Evolutionary conservation across 2,113 vertebrate genomes (phyloP).

Genomic region (Chionodraco myersi): DNA sequence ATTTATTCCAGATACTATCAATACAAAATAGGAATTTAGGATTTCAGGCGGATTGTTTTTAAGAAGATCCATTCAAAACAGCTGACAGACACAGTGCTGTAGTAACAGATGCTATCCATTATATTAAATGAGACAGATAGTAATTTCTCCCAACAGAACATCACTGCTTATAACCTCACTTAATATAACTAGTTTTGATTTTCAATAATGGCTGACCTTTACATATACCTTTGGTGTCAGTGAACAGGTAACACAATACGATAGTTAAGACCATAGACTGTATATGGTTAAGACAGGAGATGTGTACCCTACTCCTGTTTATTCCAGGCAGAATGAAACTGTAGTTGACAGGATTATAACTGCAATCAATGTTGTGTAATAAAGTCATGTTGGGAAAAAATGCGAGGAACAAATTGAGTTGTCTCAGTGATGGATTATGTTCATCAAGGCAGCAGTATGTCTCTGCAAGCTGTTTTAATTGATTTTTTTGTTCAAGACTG

Average conservation of each 20-base stretch:
- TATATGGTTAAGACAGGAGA: not conserved
- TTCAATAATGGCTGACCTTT: not conserved
- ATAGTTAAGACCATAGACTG: slow-evolving; percentile 1
- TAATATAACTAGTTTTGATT: slow-evolving; percentile 29
- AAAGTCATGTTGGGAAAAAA: slow-evolving; percentile 18
- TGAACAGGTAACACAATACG: not conserved
- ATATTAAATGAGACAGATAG: slow-evolving; percentile 27
- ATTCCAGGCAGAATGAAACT: slow-evolving; percentile 31
- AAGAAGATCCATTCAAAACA: slow-evolving; percentile 27
- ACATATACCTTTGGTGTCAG: slow-evolving; percentile 6
- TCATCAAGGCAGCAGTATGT: slow-evolving; percentile 30
- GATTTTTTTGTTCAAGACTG: slow-evolving; percentile 28
- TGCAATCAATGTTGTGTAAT: slow-evolving; percentile 37
- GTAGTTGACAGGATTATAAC: slow-evolving; percentile 43
- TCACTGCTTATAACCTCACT: slow-evolving; percentile 38
- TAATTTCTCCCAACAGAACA: slow-evolving; percentile 31
- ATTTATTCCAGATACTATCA: not conserved
- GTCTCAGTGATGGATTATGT: slow-evolving; percentile 51
- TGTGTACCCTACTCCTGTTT: slow-evolving; percentile 2
- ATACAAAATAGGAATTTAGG: not conserved
- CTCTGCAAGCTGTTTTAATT: slow-evolving; percentile 28
- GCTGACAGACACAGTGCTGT: slow-evolving; percentile 20
- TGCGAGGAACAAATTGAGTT: slow-evolving; percentile 28
- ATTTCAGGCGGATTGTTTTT: not conserved
- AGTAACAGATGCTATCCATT: slow-evolving; percentile 42